phyloP scores from a whole-genome alignment of 2,113 vertebrate genomes.

The Chinchilla lanigera region DNA sequence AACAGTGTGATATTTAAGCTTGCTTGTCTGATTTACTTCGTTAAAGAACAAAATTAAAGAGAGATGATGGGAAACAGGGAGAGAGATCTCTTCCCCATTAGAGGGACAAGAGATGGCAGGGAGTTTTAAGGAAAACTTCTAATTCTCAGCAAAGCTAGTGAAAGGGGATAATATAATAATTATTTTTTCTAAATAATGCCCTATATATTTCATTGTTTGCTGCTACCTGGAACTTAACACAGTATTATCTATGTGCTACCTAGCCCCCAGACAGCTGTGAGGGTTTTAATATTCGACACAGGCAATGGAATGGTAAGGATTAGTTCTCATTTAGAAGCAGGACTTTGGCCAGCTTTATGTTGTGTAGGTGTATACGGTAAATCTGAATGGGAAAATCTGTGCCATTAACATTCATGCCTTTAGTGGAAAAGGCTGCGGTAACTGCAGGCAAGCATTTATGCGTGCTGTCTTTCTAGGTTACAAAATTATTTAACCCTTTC shows the following conservation, averaged over 20 bases:
- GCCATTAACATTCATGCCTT: neutral
- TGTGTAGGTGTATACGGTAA: neutral
- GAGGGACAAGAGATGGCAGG: neutral
- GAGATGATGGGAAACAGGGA: neutral
- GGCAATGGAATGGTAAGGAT: neutral
- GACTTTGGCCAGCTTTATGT: neutral
- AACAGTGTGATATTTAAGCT: neutral
- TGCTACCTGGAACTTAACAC: neutral
- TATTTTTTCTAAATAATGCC: neutral
- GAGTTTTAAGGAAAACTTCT: neutral
- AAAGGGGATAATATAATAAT: neutral
- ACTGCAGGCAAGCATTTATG: neutral
- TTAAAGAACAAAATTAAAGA: neutral
- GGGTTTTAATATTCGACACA: neutral
- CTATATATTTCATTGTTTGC: neutral
- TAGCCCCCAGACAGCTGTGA: neutral
- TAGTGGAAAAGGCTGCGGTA: neutral
- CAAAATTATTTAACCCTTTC: neutral
- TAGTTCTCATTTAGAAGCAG: neutral
- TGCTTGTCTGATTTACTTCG: neutral
- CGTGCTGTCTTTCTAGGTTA: neutral
- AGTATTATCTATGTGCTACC: neutral
- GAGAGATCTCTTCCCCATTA: neutral
- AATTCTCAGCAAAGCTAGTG: neutral
- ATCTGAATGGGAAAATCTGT: neutral